A percentile compares a stretch with the other conserved stretches of the same genome.
Conservation (phyloP, 2,797 vertebrate species). For the Spheniscus humboldti region DNA sequence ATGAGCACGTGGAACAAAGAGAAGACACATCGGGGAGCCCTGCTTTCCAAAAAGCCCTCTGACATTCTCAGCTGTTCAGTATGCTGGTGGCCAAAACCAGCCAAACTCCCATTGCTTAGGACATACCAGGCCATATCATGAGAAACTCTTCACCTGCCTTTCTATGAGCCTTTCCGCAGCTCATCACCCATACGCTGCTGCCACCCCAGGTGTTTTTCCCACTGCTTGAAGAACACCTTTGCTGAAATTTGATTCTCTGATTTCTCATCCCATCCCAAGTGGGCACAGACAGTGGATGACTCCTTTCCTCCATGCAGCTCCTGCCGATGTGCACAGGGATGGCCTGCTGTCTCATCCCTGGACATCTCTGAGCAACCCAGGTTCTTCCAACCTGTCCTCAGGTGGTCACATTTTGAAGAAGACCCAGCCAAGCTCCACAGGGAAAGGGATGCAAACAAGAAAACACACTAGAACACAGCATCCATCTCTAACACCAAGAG, state of each 20-base stretch:
- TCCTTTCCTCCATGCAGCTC: neutral
- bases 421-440: neutral
- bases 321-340: neutral
- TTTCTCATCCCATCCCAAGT: neutral
- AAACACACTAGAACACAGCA: neutral
- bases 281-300: neutral
- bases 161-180: neutral
- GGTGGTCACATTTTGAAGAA: neutral
- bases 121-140: neutral
- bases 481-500: neutral
- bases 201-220: neutral
- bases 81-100: neutral
- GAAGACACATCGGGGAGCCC: constrained; percentile 21
- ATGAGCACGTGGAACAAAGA: constrained; percentile 53
- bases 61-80: neutral
- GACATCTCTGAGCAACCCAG: neutral
- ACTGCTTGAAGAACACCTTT: neutral
- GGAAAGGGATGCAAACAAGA: neutral
- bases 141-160: neutral
- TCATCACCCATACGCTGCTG: neutral
- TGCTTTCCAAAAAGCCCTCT: constrained; percentile 32
- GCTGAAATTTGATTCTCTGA: neutral
- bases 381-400: neutral
- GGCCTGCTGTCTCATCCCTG: neutral
- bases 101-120: neutral